Evolutionary conservation across 2,797 vertebrate genomes (phyloP).

Genomic region (Pempheris klunzingeri): DNA sequence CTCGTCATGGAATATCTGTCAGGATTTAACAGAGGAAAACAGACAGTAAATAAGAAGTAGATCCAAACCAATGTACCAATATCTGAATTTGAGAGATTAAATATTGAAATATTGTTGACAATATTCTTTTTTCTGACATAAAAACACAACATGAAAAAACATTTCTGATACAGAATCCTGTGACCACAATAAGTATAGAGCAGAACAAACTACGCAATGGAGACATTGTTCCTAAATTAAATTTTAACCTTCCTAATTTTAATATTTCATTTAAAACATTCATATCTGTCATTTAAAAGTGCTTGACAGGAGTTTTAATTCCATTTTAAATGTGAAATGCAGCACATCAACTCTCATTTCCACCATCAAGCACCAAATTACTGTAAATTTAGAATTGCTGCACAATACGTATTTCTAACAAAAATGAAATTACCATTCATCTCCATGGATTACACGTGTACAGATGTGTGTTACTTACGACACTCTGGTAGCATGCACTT

Average conservation of each 20-base stretch:
- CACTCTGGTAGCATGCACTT: constrained; percentile 99
- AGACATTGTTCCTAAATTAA: not conserved
- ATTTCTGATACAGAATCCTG: not conserved
- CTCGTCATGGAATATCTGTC: not conserved
- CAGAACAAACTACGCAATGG: not conserved
- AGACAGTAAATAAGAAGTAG: not conserved
- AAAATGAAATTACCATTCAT: constrained; percentile 13
- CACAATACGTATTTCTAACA: constrained; percentile 2
- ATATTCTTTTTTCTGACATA: not conserved
- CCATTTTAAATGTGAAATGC: not conserved
- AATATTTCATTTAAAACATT: not conserved
- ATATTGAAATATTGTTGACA: not conserved
- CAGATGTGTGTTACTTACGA: constrained; percentile 87
- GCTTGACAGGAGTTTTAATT: constrained; percentile 1
- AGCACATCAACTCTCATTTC: not conserved
- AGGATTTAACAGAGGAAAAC: not conserved
- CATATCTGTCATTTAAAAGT: not conserved
- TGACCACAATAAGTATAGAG: not conserved
- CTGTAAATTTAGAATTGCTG: not conserved
- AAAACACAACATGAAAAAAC: not conserved
- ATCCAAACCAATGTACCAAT: not conserved
- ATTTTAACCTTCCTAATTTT: not conserved
- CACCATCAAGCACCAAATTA: not conserved
- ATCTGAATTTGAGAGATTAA: not conserved
- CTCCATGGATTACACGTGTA: constrained; percentile 19